Conservation (phyloP, 2,797 vertebrate species). For the Amniataba percoides region DNA sequence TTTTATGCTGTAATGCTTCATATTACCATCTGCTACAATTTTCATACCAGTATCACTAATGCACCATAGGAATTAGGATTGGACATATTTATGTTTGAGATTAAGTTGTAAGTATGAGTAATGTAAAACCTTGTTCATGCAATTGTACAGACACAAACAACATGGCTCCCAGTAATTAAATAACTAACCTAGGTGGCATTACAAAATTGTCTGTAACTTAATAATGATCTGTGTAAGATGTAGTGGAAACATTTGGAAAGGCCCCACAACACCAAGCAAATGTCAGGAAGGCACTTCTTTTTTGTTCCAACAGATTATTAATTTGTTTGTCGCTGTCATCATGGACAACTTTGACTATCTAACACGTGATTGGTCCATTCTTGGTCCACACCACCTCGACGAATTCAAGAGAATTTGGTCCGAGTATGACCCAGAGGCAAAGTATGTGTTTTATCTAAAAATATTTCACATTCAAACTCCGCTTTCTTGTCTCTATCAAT, state of each 20-base stretch:
- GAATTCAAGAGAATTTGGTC: constrained; percentile 99
- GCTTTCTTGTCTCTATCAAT: not conserved
- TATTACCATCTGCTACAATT: not conserved
- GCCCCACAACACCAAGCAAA: not conserved
- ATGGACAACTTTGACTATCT: constrained; percentile 99
- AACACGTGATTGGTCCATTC: constrained; percentile 98
- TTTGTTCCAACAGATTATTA: constrained; percentile 91
- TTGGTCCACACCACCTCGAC: constrained; percentile 97
- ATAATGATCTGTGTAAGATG: not conserved
- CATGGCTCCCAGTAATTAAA: not conserved
- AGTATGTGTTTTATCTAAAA: constrained; percentile 86
- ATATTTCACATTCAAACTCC: not conserved
- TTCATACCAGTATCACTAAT: not conserved
- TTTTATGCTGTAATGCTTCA: not conserved
- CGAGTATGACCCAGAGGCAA: constrained; percentile 99
- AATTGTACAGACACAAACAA: not conserved
- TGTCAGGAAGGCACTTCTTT: not conserved
- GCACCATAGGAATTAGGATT: not conserved
- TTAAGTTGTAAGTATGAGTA: not conserved
- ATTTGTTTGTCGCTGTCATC: constrained; percentile 99
- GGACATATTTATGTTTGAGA: not conserved
- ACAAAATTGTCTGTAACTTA: not conserved
- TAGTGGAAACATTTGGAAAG: not conserved
- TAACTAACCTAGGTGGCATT: not conserved
- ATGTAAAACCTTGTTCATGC: not conserved